Percentiles rank a stretch among this genome's conserved stretches.
phyloP scores from a whole-genome alignment of 2,113 vertebrate species.

The Leiothrix lutea region DNA sequence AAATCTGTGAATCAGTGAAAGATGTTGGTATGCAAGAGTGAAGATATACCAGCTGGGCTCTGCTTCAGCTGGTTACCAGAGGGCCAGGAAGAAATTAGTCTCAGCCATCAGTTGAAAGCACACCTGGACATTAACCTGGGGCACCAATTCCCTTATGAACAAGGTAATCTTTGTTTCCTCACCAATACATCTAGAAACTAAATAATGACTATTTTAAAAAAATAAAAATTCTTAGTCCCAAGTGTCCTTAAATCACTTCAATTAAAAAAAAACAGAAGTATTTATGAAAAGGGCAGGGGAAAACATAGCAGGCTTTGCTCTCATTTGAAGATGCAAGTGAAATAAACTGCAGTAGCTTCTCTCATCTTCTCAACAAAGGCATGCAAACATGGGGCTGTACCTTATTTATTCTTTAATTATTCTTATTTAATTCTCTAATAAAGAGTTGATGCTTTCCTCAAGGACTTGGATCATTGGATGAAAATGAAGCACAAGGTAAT shows the following conservation, averaged over 20 bases:
- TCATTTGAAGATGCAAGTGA: neutral
- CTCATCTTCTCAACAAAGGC: neutral
- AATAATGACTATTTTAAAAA: slow-evolving; percentile 29
- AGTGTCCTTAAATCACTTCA: slow-evolving; percentile 46
- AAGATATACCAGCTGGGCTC: slow-evolving; percentile 73
- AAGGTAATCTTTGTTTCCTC: slow-evolving; percentile 79
- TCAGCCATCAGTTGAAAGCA: slow-evolving; percentile 77
- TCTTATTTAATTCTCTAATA: neutral
- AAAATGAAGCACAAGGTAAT: neutral
- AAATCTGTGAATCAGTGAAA: slow-evolving; percentile 77
- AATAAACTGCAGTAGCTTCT: neutral
- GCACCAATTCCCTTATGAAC: slow-evolving; percentile 72
- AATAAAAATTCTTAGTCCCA: neutral
- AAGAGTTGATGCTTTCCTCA: neutral
- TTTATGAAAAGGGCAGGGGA: neutral
- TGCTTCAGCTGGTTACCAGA: slow-evolving; percentile 76
- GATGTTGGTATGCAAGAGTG: slow-evolving; percentile 77
- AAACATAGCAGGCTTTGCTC: neutral
- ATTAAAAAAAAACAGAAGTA: neutral
- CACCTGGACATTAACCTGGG: slow-evolving; percentile 79
- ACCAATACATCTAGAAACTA: slow-evolving; percentile 69
- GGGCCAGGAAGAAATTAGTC: slow-evolving; percentile 84
- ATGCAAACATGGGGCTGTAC: neutral
- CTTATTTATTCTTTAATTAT: neutral
- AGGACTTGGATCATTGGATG: neutral